Conservation (phyloP, 2,797 vertebrate species). For the Hydrophis major region DNA sequence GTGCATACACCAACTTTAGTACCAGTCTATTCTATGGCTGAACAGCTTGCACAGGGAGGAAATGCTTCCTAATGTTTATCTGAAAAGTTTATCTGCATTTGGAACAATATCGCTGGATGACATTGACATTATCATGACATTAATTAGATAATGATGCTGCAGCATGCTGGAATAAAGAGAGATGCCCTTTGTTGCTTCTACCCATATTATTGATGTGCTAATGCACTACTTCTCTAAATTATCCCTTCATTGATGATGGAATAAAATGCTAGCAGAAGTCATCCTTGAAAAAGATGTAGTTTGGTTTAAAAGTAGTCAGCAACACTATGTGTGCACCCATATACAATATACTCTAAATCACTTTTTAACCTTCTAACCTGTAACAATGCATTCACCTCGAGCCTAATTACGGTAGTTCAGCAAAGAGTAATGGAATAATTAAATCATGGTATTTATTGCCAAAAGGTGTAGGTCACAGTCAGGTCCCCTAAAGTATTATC, state of each 20-base stretch:
- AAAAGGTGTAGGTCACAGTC: not conserved
- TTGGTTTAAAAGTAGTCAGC: not conserved
- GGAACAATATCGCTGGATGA: not conserved
- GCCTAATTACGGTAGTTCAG: not conserved
- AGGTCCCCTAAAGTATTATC: not conserved
- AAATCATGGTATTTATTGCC: not conserved
- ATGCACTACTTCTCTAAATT: not conserved
- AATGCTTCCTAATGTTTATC: not conserved
- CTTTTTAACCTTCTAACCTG: not conserved
- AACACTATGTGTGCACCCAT: not conserved
- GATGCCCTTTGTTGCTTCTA: not conserved
- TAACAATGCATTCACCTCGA: not conserved
- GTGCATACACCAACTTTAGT: not conserved
- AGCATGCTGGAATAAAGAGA: not conserved
- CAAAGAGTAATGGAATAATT: not conserved
- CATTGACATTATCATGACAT: not conserved
- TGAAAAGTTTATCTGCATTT: not conserved
- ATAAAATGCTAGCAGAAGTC: not conserved
- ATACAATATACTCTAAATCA: not conserved
- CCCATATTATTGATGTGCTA: not conserved
- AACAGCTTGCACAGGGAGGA: not conserved
- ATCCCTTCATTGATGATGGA: not conserved
- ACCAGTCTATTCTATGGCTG: not conserved
- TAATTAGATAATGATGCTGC: not conserved
- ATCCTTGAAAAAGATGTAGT: not conserved